A percentile compares a stretch with the other conserved stretches of the same genome.
Conservation (phyloP, 2,888 invertebrate genomes). For the Xestia rhomboidea region DNA sequence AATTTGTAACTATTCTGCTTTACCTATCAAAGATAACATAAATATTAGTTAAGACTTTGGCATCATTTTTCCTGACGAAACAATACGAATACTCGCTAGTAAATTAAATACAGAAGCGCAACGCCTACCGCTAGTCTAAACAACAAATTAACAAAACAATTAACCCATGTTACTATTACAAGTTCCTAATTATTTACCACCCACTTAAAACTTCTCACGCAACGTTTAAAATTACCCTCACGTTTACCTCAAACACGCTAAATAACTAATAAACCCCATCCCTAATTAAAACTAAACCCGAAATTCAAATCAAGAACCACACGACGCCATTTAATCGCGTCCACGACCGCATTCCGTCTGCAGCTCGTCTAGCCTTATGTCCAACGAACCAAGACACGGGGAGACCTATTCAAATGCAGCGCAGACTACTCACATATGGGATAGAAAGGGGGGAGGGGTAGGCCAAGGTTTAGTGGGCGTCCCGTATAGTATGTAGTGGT, state of each 20-base stretch:
- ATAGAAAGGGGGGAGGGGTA: slow-evolving; percentile 64
- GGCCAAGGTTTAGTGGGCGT: slow-evolving; percentile 75
- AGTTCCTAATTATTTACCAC: slow-evolving; percentile 33
- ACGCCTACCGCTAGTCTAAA: not conserved
- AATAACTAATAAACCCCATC: slow-evolving; percentile 70
- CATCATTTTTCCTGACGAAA: too few species aligned
- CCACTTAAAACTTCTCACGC: slow-evolving; percentile 38
- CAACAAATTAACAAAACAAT: slow-evolving; percentile 19
- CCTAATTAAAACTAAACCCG: slow-evolving; percentile 75
- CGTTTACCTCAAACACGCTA: slow-evolving; percentile 53
- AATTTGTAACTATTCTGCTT: not conserved
- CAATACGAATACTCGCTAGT: not conserved
- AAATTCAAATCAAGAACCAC: slow-evolving; percentile 66
- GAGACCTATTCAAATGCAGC: slow-evolving; percentile 75
- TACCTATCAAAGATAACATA: not conserved
- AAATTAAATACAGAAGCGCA: not conserved
- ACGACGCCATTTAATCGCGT: slow-evolving; percentile 62
- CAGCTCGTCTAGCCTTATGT: slow-evolving; percentile 84
- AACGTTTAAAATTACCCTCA: slow-evolving; percentile 35
- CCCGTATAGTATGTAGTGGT: slow-evolving; percentile 85
- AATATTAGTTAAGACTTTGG: too few species aligned
- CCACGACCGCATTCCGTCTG: slow-evolving; percentile 81
- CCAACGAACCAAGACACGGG: slow-evolving; percentile 75
- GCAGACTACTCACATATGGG: slow-evolving; percentile 47
- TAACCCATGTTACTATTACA: slow-evolving; percentile 5